Conservation (phyloP, 2,113 vertebrate genomes). For the Ifrita kowaldi region DNA sequence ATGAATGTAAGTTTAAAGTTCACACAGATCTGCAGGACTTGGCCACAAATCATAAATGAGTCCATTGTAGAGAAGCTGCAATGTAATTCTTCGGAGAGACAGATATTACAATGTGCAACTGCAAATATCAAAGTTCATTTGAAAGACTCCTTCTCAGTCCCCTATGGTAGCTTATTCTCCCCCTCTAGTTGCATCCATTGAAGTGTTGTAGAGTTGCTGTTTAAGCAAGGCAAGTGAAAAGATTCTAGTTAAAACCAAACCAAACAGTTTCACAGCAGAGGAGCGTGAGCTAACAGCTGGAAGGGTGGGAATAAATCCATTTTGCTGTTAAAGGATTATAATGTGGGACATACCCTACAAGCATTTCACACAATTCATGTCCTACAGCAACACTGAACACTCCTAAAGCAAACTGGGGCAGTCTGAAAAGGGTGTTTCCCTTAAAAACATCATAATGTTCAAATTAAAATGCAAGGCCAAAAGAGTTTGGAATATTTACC, state of each 20-base stretch:
- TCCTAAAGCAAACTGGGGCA: neutral
- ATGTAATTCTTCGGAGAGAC: neutral
- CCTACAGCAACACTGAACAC: neutral
- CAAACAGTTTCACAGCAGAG: neutral
- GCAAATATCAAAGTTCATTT: neutral
- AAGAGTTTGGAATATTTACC: neutral
- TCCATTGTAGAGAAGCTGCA: neutral
- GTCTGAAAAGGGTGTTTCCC: neutral
- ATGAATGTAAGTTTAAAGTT: constrained; percentile 25
- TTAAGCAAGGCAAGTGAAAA: neutral
- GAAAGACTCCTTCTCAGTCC: neutral
- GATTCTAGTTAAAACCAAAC: neutral
- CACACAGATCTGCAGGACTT: neutral
- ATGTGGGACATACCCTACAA: neutral
- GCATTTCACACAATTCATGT: neutral
- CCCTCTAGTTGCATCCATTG: neutral
- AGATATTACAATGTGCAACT: neutral
- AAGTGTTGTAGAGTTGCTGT: neutral
- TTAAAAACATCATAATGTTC: neutral
- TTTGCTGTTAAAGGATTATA: neutral
- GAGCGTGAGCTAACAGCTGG: neutral
- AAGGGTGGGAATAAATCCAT: neutral
- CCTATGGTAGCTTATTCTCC: neutral
- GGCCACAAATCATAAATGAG: neutral
- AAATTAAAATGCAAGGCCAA: neutral